These are phyloP conservation scores for Drepana falcataria DNA, from an alignment of 2,888 invertebrate species.

Conservation along the genomic window DNA sequence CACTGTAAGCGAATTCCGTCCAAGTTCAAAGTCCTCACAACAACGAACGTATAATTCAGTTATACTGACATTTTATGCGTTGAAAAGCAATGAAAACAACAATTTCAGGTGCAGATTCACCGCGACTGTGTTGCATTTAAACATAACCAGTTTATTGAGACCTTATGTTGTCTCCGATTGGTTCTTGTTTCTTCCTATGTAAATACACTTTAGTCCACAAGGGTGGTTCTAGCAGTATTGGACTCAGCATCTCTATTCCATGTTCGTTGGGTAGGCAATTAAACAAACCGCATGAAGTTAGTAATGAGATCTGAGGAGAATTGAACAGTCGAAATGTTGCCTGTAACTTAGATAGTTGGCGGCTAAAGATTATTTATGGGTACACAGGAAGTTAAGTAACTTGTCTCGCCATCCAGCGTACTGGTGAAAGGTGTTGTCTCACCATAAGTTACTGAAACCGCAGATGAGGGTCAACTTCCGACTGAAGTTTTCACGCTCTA, in stretches of 20 bases:
- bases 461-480: neutral
- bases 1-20: neutral
- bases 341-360: slow-evolving; percentile 26
- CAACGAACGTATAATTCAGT: slow-evolving; percentile 19
- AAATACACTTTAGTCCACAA: slow-evolving; percentile 3
- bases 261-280: slow-evolving; percentile 38
- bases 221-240: slow-evolving; percentile 22
- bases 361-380: slow-evolving; percentile 8
- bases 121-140: slow-evolving; percentile 32
- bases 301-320: slow-evolving; percentile 42
- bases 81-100: slow-evolving; percentile 33
- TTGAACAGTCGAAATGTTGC: slow-evolving; percentile 38
- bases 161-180: slow-evolving; percentile 10
- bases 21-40: slow-evolving; percentile 14
- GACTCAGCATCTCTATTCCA: slow-evolving; percentile 24
- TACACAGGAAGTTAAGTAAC: neutral
- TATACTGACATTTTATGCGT: slow-evolving; percentile 31
- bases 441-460: neutral
- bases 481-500: too few species aligned
- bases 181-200: slow-evolving; percentile 7
- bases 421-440: neutral
- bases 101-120: slow-evolving; percentile 22
- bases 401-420: neutral
- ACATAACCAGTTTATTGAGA: slow-evolving; percentile 25
- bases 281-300: slow-evolving; percentile 41